Evolutionary conservation across 1,140 invertebrate genomes (phyloP).

Genomic region (Lepidurus couesii): DNA sequence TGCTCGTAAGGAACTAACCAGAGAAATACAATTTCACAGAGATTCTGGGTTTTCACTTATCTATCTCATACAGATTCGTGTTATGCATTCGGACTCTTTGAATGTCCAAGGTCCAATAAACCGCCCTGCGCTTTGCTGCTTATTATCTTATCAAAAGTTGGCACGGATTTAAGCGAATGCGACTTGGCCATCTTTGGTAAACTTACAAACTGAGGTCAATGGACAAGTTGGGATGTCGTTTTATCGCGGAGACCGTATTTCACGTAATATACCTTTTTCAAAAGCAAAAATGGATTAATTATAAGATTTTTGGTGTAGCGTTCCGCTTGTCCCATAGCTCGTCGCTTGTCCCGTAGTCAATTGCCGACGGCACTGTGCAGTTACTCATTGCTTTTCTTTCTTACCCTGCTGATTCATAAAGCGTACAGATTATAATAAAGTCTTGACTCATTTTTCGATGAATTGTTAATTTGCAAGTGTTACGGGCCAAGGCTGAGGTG

Average conservation of each 20-base stretch:
- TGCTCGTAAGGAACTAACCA: no score
- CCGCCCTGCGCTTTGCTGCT: conserved; percentile 69
- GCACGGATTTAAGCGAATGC: conserved; percentile 81
- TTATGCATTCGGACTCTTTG: not conserved
- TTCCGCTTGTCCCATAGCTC: conserved; percentile 59
- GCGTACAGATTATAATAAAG: no score
- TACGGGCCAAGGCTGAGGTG: no score
- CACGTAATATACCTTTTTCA: conserved; percentile 30
- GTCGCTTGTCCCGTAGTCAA: conserved; percentile 40
- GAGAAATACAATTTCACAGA: no score
- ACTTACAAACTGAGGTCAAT: conserved; percentile 58
- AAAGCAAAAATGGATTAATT: not conserved
- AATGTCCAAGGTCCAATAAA: not conserved
- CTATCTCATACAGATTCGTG: no score
- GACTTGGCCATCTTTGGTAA: conserved; percentile 74
- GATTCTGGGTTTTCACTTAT: no score
- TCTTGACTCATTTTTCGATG: no score
- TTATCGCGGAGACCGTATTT: conserved; percentile 75
- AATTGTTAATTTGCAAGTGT: no score
- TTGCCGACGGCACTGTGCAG: no score
- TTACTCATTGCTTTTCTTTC: no score
- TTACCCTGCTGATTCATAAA: no score
- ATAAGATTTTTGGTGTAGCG: conserved; percentile 38
- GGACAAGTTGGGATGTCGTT: conserved; percentile 72
- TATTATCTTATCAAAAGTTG: conserved; percentile 90